Conservation (phyloP, 2,888 invertebrate species). For the Drosophila prolongata region DNA sequence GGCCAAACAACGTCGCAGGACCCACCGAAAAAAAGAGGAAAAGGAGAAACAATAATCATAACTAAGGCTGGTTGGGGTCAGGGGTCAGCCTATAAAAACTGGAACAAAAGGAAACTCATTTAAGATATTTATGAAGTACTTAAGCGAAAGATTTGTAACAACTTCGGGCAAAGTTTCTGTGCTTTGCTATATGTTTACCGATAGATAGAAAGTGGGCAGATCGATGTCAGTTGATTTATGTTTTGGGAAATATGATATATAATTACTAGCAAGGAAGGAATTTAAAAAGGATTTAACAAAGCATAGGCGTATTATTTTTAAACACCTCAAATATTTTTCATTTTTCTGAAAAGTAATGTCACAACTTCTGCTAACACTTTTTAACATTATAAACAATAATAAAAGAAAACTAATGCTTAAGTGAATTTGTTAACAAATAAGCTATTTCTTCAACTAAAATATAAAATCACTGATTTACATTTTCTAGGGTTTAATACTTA, state of each 20-base stretch:
- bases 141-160: slow-evolving; percentile 63
- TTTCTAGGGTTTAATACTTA: not conserved
- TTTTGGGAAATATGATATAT: no score
- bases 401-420: no score
- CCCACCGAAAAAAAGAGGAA: slow-evolving; percentile 4
- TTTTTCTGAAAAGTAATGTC: no score
- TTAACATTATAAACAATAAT: no score
- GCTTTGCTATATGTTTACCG: not conserved
- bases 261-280: no score
- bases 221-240: not conserved
- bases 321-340: no score
- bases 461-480: no score
- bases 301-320: no score
- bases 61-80: slow-evolving; percentile 47
- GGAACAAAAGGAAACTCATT: slow-evolving; percentile 74
- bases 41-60: slow-evolving; percentile 69
- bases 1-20: slow-evolving; percentile 9
- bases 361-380: no score
- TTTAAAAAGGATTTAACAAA: no score
- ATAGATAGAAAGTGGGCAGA: not conserved
- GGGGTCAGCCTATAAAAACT: slow-evolving; percentile 35
- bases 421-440: no score
- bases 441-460: no score
- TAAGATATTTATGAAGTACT: slow-evolving; percentile 78
- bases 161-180: slow-evolving; percentile 10